These are phyloP conservation scores for Urocynchramus pylzowi DNA, from an alignment of 2,113 vertebrate species.

Conservation along the genomic window DNA sequence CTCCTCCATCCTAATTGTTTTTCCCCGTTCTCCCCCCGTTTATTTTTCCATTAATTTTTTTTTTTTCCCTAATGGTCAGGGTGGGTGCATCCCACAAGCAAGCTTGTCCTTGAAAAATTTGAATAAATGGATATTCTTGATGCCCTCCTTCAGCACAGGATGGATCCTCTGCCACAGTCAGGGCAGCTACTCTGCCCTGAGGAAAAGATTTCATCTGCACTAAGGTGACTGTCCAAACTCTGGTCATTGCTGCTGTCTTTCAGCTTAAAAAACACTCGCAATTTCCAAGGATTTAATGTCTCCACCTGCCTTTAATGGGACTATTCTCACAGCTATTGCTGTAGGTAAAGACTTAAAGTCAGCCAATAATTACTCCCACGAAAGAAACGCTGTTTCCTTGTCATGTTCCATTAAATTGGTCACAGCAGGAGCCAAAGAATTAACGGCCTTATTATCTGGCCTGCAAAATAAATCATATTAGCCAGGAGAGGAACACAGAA, in stretches of 20 bases:
- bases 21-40: not conserved
- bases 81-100: not conserved
- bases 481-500: not conserved
- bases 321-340: not conserved
- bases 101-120: not conserved
- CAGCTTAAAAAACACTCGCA: not conserved
- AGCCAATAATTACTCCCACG: conserved; percentile 39
- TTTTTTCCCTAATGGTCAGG: not conserved
- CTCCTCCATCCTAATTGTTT: not conserved
- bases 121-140: not conserved
- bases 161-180: not conserved
- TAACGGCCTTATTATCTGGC: conserved; percentile 45
- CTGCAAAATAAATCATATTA: conserved; percentile 14
- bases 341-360: conserved; percentile 44
- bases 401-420: conserved; percentile 56
- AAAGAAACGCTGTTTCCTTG: conserved; percentile 51
- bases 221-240: not conserved
- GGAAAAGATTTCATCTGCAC: not conserved
- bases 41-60: not conserved
- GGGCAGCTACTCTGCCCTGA: not conserved
- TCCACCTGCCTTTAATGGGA: conserved; percentile 11
- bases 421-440: conserved; percentile 15
- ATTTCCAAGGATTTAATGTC: conserved; percentile 25
- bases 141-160: not conserved
- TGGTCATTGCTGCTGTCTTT: not conserved